Base-by-base conservation (phyloP, 1,140 invertebrate genomes). In the Saccostrea glomerata region DNA sequence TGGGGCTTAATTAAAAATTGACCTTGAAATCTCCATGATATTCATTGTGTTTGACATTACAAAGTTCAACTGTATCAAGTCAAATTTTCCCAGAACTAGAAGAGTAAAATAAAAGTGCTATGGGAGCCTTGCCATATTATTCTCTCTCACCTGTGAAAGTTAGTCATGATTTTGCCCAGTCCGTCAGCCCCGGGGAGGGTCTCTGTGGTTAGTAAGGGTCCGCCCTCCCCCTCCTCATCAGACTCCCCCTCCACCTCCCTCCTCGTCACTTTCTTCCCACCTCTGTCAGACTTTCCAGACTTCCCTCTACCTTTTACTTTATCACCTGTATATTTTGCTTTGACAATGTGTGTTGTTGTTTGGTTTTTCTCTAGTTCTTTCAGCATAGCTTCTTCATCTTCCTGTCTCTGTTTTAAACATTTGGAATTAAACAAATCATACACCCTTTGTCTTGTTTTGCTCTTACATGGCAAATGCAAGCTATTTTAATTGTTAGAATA, bases 241-340 rank as follows among this genome's bases (percentile, higher is more conserved):
- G 82, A 84, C 20, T 55, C 47, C 40, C 15, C 87, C 84, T 15
- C 87, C n/a, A 36, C 15, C 70, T 84, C 84, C 17, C 40, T 47
- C 11, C 12, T 87, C 82, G 56, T 88, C 54, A 85, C 86, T 84
- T 63, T 86, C 84, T 47, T 85, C 82, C 30, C 87, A 30, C 70
- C 87, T 87, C 87, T 88, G 82, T 82, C 88, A 83, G 83, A 73
- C 86, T 87, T 66, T 7, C 23, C 60, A 58, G 55, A 63, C 40
- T 86, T 66, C 11, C 55, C 60, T 17, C 77, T 56, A 54, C n/a
- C n/a, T n/a, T 56, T 82, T 0, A 47, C 11, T 20, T 86, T 86
- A 40, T 70, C 70, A 12, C 25, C 25, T 36, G 63, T n/a, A 54
- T 11, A 54, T 86, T 70, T 70, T n/a, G 36, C 30, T 54, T 36